phyloP scores from a whole-genome alignment of 2,797 vertebrate species.

The Prunella strophiata region DNA sequence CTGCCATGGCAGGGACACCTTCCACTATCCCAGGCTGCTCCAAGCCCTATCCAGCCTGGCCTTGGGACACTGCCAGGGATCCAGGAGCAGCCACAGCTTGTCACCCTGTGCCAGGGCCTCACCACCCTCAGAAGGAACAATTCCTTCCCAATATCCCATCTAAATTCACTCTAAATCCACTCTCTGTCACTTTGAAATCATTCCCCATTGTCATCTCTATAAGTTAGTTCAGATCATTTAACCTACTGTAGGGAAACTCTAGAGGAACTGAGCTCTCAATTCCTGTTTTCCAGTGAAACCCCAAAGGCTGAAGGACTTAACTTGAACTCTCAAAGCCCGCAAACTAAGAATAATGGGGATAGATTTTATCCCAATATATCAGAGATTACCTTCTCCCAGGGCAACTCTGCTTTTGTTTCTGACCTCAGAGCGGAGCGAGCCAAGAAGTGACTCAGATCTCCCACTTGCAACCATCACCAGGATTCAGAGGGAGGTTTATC shows the following conservation, averaged over 20 bases:
- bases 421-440: not conserved
- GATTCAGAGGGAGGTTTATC: not conserved
- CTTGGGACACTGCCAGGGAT: not conserved
- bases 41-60: rapidly evolving
- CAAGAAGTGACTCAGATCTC: slow-evolving; percentile 19
- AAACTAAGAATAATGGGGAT: not conserved
- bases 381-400: not conserved
- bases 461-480: not conserved
- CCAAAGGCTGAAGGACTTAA: not conserved
- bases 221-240: not conserved
- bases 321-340: not conserved
- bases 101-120: rapidly evolving
- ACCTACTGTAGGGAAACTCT: not conserved
- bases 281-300: not conserved
- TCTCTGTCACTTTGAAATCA: not conserved
- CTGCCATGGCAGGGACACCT: not conserved
- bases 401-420: slow-evolving; percentile 6
- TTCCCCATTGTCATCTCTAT: rapidly evolving
- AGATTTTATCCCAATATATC: not conserved
- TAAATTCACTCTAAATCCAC: not conserved
- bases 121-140: rapidly evolving
- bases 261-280: not conserved
- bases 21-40: rapidly evolving
- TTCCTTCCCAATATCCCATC: not conserved
- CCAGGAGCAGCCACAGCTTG: not conserved